Conservation (phyloP, 2,888 invertebrate genomes). For the Incurvaria masculella region DNA sequence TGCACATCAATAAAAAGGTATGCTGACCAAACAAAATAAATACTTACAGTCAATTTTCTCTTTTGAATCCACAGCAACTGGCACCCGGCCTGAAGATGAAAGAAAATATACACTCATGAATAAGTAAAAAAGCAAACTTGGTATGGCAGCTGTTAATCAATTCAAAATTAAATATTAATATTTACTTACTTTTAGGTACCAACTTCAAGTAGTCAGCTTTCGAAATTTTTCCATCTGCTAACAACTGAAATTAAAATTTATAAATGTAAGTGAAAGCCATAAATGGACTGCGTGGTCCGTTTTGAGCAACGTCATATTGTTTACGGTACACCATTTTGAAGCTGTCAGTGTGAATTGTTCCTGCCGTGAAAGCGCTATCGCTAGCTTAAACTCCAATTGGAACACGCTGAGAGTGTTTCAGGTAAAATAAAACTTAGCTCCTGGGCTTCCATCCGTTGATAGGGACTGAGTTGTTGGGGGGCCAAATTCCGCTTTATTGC, state of each 20-base stretch:
- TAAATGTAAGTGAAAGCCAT: too few relatives aligned
- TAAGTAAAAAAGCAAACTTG: conserved; percentile 6
- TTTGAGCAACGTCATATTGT: too few relatives aligned
- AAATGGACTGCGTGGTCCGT: too few relatives aligned
- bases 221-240: conserved; percentile 46
- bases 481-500: too few relatives aligned
- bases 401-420: too few relatives aligned
- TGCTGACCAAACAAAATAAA: conserved; percentile 1
- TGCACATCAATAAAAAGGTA: neutral
- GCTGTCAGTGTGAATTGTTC: too few relatives aligned
- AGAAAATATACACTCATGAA: conserved; percentile 2
- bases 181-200: conserved; percentile 39
- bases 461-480: too few relatives aligned
- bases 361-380: too few relatives aligned
- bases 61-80: conserved; percentile 4
- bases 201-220: conserved; percentile 46
- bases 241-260: conserved; percentile 38
- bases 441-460: too few relatives aligned
- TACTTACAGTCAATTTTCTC: conserved; percentile 11
- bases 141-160: conserved; percentile 7
- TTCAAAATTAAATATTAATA: conserved; percentile 4
- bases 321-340: too few relatives aligned
- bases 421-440: too few relatives aligned
- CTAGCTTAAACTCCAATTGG: too few relatives aligned
- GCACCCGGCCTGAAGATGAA: conserved; percentile 4